Conservation (phyloP, 1,140 invertebrate genomes). For the Drosophila prosaltans region DNA sequence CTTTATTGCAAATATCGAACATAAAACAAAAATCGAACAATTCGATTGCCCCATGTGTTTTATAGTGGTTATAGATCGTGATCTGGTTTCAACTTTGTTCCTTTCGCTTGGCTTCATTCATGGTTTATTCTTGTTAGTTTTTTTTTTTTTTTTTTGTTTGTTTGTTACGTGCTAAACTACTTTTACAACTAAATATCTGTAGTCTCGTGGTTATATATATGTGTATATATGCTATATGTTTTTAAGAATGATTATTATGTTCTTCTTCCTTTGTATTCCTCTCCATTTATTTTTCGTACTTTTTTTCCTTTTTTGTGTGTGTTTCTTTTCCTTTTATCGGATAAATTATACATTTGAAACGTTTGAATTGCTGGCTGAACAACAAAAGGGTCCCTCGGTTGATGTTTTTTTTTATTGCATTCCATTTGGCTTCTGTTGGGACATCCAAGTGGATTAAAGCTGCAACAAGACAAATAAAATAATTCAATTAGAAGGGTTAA, state of each 20-base stretch:
- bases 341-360: slow-evolving; percentile 12
- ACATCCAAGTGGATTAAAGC: not conserved
- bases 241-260: slow-evolving; percentile 73
- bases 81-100: slow-evolving; percentile 22
- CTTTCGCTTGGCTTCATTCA: slow-evolving; percentile 34
- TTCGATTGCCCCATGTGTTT: slow-evolving; percentile 44
- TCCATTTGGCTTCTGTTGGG: slow-evolving; percentile 23
- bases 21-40: slow-evolving; percentile 38
- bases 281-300: slow-evolving; percentile 30
- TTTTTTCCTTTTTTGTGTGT: slow-evolving; percentile 31
- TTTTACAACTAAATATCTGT: slow-evolving; percentile 82
- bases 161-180: slow-evolving; percentile 70
- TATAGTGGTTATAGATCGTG: slow-evolving; percentile 23
- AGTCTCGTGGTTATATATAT: slow-evolving; percentile 74
- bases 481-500: not conserved
- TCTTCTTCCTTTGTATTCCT: slow-evolving; percentile 42
- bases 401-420: slow-evolving; percentile 22
- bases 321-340: slow-evolving; percentile 7
- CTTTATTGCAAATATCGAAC: slow-evolving; percentile 47
- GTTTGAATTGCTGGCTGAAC: slow-evolving; percentile 17
- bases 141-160: slow-evolving; percentile 18
- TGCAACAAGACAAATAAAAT: not conserved
- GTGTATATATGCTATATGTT: slow-evolving; percentile 67
- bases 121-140: slow-evolving; percentile 27
- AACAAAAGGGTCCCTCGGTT: slow-evolving; percentile 31